Evolutionary conservation across 2,113 vertebrate genomes (phyloP).

Genomic region (Lonchura striata): DNA sequence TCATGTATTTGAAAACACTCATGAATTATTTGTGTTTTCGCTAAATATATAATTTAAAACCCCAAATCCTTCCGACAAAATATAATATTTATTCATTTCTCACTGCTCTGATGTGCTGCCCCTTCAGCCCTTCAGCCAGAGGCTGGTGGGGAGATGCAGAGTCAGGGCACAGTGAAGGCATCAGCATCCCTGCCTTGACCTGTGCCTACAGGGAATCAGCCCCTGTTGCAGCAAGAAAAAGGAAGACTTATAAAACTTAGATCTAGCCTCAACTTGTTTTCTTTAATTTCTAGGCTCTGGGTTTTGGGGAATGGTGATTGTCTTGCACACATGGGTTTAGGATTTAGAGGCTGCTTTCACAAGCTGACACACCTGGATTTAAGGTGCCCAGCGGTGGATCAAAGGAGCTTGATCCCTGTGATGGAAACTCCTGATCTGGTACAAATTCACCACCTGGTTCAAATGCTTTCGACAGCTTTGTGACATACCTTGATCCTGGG

Average conservation of each 20-base stretch:
- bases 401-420: neutral
- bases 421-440: neutral
- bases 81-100: conserved; percentile 7
- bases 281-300: neutral
- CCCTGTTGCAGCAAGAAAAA: neutral
- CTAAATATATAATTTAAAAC: conserved; percentile 64
- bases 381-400: neutral
- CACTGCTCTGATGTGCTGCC: neutral
- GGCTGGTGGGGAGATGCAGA: rapidly evolving
- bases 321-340: neutral
- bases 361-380: neutral
- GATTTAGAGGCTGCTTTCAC: neutral
- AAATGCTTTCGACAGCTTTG: neutral
- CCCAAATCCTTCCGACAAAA: conserved; percentile 7
- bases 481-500: neutral
- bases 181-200: neutral
- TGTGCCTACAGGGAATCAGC: neutral
- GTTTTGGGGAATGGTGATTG: neutral
- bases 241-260: neutral
- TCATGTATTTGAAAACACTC: conserved; percentile 66
- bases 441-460: neutral
- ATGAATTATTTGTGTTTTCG: conserved; percentile 67
- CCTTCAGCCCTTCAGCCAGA: rapidly evolving
- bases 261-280: neutral
- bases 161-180: neutral